Evolutionary conservation across 2,113 vertebrate species (phyloP), one percentile per base, ranked within the genome.

Genomic region (Ophthalmolycus amberensis): DNA sequence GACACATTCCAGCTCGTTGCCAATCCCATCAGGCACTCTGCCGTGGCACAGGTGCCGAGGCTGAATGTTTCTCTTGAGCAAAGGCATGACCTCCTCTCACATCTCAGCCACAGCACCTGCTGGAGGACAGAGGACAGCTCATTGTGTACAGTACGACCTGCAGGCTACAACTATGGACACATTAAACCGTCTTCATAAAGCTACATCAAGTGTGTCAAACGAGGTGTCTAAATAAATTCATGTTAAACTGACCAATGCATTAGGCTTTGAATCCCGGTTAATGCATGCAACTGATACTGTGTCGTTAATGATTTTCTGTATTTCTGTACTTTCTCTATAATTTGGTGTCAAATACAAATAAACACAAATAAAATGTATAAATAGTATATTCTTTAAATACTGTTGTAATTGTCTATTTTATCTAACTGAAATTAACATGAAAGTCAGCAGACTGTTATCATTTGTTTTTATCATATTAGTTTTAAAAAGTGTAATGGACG

Each of bases 31-130:
- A 0, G 98, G 98, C 83, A 99, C 93, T 8, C 95, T 90, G 20
- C 95, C 93, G 25, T 95, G 96, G 94, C 98, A 97, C 80, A 99
- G 87, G 91, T 99, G 97, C 89, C 95, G 95, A 0, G 98, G 97
- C 79, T 97, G 96, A 27, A 99, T 97, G 93, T 95, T 98, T 89
- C 98, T 96, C 94, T 97, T 99, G 76, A 99, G 96, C 89, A 99
- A 92, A 66, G 98, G 98, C 98, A 99, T 99, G 92, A 88, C 84
- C 94, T 29, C 32, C 48, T 65, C 85, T 93, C 76, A 92, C 84
- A 87, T 88, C 73, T 48, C 52, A 7, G 11, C 67, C 52, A 22
- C 63, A 29, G 46, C 77, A 83, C 75, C 86, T 85, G 78, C 65
- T 54, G 50, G 62, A 42, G 52, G 37, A 75, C 63, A 79, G 64